Evolutionary conservation across 1,140 invertebrate genomes (phyloP).

Genomic region (Cataglyphis hispanica): DNA sequence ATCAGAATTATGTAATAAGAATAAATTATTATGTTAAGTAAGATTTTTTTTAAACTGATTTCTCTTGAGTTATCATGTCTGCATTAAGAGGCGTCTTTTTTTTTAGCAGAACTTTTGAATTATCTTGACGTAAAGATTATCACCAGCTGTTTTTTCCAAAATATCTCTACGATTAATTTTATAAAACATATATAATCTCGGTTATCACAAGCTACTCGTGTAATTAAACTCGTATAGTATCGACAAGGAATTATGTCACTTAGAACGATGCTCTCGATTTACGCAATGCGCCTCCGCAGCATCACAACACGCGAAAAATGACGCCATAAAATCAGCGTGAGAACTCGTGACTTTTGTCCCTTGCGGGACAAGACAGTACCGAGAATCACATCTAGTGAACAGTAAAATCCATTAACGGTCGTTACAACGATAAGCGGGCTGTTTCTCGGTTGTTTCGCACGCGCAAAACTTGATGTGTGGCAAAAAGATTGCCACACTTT

Average conservation of each 20-base stretch:
- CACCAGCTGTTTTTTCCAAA: background rate
- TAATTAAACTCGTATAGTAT: background rate
- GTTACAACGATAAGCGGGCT: conserved; percentile 9
- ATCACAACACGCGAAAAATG: background rate
- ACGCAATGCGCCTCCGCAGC: background rate
- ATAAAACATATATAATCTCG: background rate
- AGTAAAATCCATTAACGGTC: conserved; percentile 14
- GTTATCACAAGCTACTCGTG: background rate
- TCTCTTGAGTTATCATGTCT: background rate
- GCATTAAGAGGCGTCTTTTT: background rate
- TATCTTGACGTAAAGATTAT: background rate
- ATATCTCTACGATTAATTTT: background rate
- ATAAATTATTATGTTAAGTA: background rate
- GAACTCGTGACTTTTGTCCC: background rate
- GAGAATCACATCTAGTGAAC: conserved; percentile 9
- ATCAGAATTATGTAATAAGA: background rate
- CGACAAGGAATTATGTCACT: background rate
- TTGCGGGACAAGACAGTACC: background rate
- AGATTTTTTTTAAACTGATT: background rate
- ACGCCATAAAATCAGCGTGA: conserved; percentile 26
- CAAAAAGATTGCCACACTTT: background rate
- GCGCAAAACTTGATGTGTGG: conserved; percentile 2
- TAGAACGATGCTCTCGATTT: conserved; percentile 18
- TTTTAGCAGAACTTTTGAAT: background rate
- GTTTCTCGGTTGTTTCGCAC: conserved; percentile 6